Evolutionary conservation across 1,140 invertebrate genomes (phyloP).

Genomic region (Drosophila trapezifrons): DNA sequence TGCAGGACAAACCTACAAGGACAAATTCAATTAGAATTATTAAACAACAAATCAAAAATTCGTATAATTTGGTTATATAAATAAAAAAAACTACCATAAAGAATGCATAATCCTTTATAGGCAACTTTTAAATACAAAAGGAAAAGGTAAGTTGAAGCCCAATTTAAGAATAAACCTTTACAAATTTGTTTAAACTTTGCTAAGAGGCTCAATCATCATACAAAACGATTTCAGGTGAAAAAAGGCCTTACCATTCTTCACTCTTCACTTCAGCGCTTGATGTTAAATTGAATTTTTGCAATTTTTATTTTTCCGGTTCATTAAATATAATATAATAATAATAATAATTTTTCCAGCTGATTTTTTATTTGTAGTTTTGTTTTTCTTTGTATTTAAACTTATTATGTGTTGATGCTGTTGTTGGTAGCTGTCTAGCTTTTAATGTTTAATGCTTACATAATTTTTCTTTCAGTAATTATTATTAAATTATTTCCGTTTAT

Average conservation of each 20-base stretch:
- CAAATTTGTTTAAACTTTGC: not conserved
- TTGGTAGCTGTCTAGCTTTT: conserved; percentile 79
- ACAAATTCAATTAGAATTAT: not conserved
- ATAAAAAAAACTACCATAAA: no score
- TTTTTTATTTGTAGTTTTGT: conserved; percentile 78
- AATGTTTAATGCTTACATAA: conserved; percentile 81
- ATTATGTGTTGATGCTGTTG: conserved; percentile 81
- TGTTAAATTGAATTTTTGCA: conserved; percentile 75
- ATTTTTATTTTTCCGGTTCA: conserved; percentile 81
- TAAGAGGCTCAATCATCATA: not conserved
- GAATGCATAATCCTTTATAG: not conserved
- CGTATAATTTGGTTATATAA: no score
- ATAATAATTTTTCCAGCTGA: conserved; percentile 82
- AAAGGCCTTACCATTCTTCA: conserved; percentile 25
- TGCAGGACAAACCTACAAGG: not conserved
- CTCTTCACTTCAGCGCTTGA: conserved; percentile 16
- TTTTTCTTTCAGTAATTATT: conserved; percentile 81
- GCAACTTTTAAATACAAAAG: not conserved
- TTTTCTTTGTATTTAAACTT: conserved; percentile 80
- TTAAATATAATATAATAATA: conserved; percentile 83
- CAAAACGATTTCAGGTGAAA: conserved; percentile 11
- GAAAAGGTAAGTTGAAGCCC: not conserved
- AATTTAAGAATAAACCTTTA: not conserved
- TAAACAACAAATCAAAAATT: not conserved
- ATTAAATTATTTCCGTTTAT: conserved; percentile 78